Conservation (phyloP, 2,113 vertebrate genomes). For the Pterocles burchelli region DNA sequence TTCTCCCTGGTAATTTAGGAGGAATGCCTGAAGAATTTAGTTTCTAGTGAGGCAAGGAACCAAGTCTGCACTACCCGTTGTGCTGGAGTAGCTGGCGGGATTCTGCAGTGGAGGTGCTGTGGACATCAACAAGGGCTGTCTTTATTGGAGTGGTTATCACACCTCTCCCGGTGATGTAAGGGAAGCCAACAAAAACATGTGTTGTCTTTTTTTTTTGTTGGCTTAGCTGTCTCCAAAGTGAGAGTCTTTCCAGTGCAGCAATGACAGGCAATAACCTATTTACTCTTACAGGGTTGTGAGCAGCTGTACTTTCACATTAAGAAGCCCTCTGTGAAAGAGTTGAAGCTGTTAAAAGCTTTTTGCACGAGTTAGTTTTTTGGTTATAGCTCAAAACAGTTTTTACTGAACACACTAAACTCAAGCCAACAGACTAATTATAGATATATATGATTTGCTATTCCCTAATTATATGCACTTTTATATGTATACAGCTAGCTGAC, state of each 20-base stretch:
- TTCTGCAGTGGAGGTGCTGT: not conserved
- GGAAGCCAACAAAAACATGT: not conserved
- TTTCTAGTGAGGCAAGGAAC: not conserved
- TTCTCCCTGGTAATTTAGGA: not conserved
- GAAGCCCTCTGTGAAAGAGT: not conserved
- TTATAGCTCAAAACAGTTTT: not conserved
- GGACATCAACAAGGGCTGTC: not conserved
- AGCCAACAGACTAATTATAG: not conserved
- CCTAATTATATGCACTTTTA: not conserved
- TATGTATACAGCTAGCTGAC: not conserved
- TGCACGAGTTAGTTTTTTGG: not conserved
- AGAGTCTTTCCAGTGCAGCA: not conserved
- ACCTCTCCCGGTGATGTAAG: not conserved
- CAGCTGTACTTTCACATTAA: not conserved
- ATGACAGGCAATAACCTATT: not conserved
- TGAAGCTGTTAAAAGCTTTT: not conserved
- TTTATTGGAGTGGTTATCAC: not conserved
- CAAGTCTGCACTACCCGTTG: not conserved
- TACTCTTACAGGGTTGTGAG: not conserved
- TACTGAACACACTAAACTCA: not conserved
- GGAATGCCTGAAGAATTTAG: not conserved
- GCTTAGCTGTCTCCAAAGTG: not conserved
- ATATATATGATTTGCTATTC: not conserved
- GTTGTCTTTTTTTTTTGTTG: not conserved
- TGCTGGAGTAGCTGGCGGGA: not conserved